Conservation (phyloP, 2,797 vertebrate genomes). For the Mastacembelus armatus region DNA sequence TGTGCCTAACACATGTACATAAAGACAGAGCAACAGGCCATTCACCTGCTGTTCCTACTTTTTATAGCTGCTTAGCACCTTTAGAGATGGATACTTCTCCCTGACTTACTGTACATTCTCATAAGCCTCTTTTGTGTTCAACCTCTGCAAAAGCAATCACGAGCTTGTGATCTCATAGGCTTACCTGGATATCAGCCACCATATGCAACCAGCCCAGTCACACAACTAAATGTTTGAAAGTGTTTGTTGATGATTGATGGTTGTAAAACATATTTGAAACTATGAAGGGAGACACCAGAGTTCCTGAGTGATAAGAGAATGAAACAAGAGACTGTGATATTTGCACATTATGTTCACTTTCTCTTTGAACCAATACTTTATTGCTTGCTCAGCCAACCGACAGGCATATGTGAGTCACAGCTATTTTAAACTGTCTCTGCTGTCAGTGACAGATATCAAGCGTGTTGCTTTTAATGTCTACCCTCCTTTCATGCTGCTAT, state of each 20-base stretch:
- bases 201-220: constrained; percentile 26
- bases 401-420: constrained; percentile 16
- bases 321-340: constrained; percentile 11
- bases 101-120: constrained; percentile 69
- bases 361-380: constrained; percentile 32
- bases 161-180: constrained; percentile 9
- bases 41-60: constrained; percentile 1
- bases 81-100: constrained; percentile 27
- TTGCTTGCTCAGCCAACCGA: constrained; percentile 39
- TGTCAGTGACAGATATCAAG: background rate
- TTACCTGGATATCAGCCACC: constrained; percentile 40
- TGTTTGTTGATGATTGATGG: constrained; percentile 40
- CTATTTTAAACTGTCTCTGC: background rate
- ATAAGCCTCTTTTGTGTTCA: constrained; percentile 14
- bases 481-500: no score
- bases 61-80: constrained; percentile 8
- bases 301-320: constrained; percentile 28
- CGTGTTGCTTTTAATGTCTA: no score
- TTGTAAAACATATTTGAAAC: constrained; percentile 22
- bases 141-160: constrained; percentile 27
- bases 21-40: constrained; percentile 17
- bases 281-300: constrained; percentile 10
- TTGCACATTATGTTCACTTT: constrained; percentile 7
- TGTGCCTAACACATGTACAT: constrained; percentile 4
- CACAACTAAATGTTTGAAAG: constrained; percentile 25